phyloP scores from a whole-genome alignment of 2,113 vertebrate species.

The Chlorodrepanis virens region DNA sequence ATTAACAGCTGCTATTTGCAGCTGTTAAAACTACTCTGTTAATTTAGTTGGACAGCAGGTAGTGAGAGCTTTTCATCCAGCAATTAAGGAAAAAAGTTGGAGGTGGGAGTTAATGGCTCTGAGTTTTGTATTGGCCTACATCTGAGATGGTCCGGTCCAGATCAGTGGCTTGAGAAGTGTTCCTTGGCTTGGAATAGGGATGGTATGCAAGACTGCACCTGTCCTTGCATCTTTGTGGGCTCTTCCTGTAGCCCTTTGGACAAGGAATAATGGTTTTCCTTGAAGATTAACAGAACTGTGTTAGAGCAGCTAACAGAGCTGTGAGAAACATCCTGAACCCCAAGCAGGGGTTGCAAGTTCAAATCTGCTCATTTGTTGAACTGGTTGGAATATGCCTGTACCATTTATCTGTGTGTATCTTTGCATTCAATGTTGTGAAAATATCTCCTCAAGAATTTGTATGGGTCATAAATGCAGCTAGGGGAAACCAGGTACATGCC shows the following conservation, averaged over 20 bases:
- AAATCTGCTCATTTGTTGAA: background rate
- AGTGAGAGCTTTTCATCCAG: background rate
- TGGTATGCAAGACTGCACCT: background rate
- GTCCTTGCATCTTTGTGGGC: background rate
- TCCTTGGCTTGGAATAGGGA: background rate
- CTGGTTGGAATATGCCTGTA: fast-evolving
- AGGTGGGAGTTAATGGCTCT: fast-evolving
- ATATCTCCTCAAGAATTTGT: background rate
- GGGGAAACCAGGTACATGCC: fast-evolving
- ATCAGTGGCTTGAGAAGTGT: background rate
- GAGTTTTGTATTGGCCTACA: background rate
- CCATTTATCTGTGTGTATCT: background rate
- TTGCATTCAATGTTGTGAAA: background rate
- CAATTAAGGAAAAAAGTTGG: background rate
- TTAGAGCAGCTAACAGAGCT: background rate
- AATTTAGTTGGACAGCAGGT: background rate
- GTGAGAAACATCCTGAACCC: background rate
- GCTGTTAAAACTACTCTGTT: background rate
- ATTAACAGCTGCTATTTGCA: background rate
- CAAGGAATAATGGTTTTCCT: background rate
- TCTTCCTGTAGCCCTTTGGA: background rate
- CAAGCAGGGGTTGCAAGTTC: background rate
- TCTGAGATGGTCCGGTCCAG: background rate
- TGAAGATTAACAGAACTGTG: background rate
- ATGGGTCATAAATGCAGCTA: background rate